phyloP scores from a whole-genome alignment of 1,140 invertebrate species.

The Drosophila hydei region DNA sequence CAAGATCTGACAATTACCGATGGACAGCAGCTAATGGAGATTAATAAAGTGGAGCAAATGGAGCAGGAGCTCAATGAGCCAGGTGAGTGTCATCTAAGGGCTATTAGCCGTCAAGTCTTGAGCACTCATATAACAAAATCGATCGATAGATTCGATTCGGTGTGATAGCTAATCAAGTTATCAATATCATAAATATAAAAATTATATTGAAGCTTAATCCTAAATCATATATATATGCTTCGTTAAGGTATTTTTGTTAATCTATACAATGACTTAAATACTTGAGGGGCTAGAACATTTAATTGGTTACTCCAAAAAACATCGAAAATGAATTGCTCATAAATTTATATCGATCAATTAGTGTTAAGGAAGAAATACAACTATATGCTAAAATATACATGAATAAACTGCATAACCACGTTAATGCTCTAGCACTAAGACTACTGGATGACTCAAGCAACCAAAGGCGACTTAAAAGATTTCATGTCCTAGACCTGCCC shows the following conservation, averaged over 20 bases:
- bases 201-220: neutral
- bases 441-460: too few species aligned
- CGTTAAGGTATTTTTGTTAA: neutral
- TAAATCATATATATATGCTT: neutral
- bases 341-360: too few species aligned
- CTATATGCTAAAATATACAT: too few species aligned
- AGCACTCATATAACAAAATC: neutral
- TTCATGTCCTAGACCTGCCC: too few species aligned
- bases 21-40: slow-evolving; percentile 69
- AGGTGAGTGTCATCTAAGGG: slow-evolving; percentile 34
- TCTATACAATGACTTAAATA: neutral
- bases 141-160: neutral
- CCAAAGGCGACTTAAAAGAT: too few species aligned
- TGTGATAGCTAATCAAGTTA: neutral
- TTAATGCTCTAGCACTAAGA: too few species aligned
- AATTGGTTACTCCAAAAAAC: neutral
- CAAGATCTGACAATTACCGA: slow-evolving; percentile 58
- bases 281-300: neutral
- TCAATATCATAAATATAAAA: slow-evolving; percentile 2
- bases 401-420: too few species aligned
- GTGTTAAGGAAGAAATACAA: too few species aligned
- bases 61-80: slow-evolving; percentile 63
- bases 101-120: neutral
- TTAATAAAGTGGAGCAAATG: slow-evolving; percentile 72
- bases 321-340: neutral